phyloP scores from a whole-genome alignment of 2,888 invertebrate genomes.

The Trissoscelio sp. region DNA sequence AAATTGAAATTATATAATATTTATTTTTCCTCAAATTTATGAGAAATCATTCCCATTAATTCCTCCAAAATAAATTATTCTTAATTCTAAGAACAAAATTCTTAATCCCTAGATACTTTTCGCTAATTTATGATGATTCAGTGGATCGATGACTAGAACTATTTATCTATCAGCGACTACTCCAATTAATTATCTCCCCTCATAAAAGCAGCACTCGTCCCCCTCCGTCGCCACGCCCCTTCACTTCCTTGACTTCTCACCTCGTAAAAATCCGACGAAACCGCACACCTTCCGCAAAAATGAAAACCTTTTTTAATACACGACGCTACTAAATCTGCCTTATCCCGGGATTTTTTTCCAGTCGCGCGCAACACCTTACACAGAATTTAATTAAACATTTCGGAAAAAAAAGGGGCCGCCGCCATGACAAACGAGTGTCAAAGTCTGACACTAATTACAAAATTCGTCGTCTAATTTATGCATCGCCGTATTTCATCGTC shows the following conservation, averaged over 20 bases:
- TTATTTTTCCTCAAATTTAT: no score
- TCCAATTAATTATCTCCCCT: constrained; percentile 21
- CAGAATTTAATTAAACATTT: constrained; percentile 62
- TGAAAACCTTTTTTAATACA: constrained; percentile 57
- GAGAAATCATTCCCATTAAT: no score
- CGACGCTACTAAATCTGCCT: constrained; percentile 55
- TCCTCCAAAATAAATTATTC: no score
- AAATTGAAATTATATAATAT: no score
- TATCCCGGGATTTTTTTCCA: constrained; percentile 42
- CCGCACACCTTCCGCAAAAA: constrained; percentile 43
- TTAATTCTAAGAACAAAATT: no score
- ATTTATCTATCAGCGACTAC: neutral
- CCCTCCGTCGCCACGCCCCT: no score
- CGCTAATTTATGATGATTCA: no score
- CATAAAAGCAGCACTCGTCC: constrained; percentile 5
- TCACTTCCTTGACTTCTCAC: constrained; percentile 17
- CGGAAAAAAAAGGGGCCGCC: constrained; percentile 22
- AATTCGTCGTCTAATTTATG: constrained; percentile 23
- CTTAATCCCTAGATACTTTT: no score
- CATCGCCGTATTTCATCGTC: constrained; percentile 2
- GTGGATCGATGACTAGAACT: neutral
- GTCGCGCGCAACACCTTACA: constrained; percentile 33
- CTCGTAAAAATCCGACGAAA: constrained; percentile 32
- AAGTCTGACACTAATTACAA: constrained; percentile 54
- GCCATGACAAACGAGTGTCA: constrained; percentile 37